Evolutionary conservation across 2,797 vertebrate genomes (phyloP).

Genomic region (Natrix natrix): DNA sequence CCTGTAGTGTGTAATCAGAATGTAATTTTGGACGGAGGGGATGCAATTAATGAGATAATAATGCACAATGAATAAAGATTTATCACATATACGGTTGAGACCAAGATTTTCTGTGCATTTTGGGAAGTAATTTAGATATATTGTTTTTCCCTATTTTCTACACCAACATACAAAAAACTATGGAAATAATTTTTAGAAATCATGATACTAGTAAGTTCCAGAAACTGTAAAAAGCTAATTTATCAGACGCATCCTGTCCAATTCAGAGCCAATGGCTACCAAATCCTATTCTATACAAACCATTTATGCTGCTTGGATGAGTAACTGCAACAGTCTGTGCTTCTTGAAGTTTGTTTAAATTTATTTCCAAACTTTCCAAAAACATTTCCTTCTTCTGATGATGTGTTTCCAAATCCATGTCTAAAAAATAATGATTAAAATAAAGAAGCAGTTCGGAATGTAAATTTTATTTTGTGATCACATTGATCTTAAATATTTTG

Average conservation of each 20-base stretch:
- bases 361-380: conserved; percentile 1
- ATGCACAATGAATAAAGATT: not conserved
- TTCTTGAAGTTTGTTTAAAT: conserved; percentile 4
- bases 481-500: not conserved
- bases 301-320: not conserved
- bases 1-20: not conserved
- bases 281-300: not conserved
- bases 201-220: not conserved
- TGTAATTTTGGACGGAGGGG: not conserved
- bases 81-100: not conserved
- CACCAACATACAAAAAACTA: not conserved
- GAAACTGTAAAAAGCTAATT: not conserved
- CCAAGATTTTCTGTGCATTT: not conserved
- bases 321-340: not conserved
- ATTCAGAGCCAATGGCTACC: not conserved
- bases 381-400: not conserved
- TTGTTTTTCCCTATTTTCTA: not conserved
- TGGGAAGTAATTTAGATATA: not conserved
- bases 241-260: not conserved
- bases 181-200: not conserved
- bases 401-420: not conserved
- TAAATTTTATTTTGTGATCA: not conserved
- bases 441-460: not conserved
- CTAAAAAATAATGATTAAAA: not conserved
- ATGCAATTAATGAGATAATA: not conserved